Evolutionary conservation across 2,797 vertebrate genomes (phyloP).

Genomic region (Spondyliosoma cantharus): DNA sequence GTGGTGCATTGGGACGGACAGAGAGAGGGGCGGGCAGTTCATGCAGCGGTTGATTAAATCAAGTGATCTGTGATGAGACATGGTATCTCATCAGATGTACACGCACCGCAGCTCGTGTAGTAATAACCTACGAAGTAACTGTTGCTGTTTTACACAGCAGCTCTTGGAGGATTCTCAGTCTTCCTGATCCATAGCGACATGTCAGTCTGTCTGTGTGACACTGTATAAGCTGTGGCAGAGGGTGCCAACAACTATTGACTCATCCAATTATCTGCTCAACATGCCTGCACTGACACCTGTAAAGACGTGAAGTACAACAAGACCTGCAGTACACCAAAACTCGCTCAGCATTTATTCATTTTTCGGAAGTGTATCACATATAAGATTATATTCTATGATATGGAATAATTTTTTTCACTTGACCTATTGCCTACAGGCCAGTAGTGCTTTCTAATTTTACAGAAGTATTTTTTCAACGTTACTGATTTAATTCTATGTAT

Average conservation of each 20-base stretch:
- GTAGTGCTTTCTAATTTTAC: background rate
- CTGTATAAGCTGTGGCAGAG: background rate
- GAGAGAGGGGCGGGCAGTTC: constrained; percentile 2
- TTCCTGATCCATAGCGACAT: constrained; percentile 15
- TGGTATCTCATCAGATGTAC: constrained; percentile 10
- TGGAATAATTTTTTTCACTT: background rate
- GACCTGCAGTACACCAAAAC: background rate
- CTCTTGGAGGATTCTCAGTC: background rate
- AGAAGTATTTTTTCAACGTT: background rate
- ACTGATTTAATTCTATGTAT: background rate
- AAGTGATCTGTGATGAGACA: constrained; percentile 22
- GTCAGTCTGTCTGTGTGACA: background rate
- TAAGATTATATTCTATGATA: background rate
- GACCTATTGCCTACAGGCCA: background rate
- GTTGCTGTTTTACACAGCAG: constrained; percentile 1
- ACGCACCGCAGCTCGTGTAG: background rate
- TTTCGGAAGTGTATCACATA: background rate
- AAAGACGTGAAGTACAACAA: background rate
- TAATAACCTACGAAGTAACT: constrained; percentile 1
- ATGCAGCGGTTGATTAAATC: constrained; percentile 5
- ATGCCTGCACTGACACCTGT: background rate
- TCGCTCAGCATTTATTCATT: background rate
- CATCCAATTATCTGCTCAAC: background rate
- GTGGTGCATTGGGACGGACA: background rate
- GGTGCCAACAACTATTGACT: background rate